A percentile compares a stretch with the other conserved stretches of the same genome.
phyloP scores from a whole-genome alignment of 2,888 invertebrate species.

The Phytoseiulus persimilis region DNA sequence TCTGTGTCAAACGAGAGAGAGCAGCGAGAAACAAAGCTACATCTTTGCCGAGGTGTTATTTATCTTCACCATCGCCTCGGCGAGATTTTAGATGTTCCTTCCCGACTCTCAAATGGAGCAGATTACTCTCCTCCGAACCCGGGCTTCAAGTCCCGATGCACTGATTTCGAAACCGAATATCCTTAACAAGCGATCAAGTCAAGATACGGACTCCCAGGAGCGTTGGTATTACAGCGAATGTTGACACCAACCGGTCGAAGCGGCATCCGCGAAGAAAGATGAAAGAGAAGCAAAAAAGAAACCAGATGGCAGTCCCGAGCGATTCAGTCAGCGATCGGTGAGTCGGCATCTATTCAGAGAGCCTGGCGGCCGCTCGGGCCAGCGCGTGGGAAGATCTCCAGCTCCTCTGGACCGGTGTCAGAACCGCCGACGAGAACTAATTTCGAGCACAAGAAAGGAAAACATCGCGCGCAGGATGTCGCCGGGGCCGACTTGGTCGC shows the following conservation, averaged over 20 bases:
- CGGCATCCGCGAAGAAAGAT: background rate
- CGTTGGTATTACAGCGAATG: background rate
- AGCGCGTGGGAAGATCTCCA: background rate
- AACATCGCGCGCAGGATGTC: background rate
- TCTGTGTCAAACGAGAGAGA: no score
- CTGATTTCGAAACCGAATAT: no score
- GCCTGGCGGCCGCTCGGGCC: background rate
- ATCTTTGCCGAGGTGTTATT: no score
- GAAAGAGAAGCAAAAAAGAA: background rate
- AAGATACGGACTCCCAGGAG: background rate
- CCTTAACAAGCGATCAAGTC: background rate
- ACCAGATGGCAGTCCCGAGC: background rate
- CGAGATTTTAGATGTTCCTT: no score
- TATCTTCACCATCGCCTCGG: no score
- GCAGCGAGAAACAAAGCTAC: no score
- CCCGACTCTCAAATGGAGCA: no score
- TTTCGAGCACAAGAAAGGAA: background rate
- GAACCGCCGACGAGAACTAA: background rate
- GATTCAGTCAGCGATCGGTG: background rate
- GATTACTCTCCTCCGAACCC: no score
- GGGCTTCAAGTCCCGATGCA: no score
- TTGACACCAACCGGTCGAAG: background rate
- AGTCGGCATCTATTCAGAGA: background rate
- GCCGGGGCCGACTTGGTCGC: background rate
- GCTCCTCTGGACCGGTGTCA: background rate